A percentile compares a stretch with the other conserved stretches of the same genome.
phyloP scores from a whole-genome alignment of 53 echinoderm and acorn worm genomes.

The Apostichopus leukothele region DNA sequence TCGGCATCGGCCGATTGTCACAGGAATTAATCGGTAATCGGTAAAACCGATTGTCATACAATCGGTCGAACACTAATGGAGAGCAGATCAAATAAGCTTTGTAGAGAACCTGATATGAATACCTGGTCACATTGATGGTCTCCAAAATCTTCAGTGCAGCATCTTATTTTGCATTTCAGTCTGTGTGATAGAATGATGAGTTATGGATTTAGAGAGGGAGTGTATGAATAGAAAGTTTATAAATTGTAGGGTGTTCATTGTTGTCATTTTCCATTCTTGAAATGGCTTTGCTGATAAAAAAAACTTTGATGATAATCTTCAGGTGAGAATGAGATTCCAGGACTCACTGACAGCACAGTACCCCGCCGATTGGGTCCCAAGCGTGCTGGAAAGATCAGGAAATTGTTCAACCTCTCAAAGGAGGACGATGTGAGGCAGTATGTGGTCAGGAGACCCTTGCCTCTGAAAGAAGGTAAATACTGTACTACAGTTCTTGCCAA shows the following conservation, averaged over 20 bases:
- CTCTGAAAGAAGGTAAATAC: conserved; percentile 82
- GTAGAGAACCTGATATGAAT: too few relatives aligned
- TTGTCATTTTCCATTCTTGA: not conserved
- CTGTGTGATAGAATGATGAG: not conserved
- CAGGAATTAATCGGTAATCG: too few relatives aligned
- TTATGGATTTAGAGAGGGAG: too few relatives aligned
- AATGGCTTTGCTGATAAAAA: not conserved
- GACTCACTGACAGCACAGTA: conserved; percentile 86
- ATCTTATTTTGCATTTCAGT: not conserved
- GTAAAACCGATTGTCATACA: too few relatives aligned
- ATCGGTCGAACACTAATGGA: too few relatives aligned
- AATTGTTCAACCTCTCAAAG: conserved; percentile 93
- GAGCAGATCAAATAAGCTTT: too few relatives aligned
- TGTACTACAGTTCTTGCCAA: too few relatives aligned
- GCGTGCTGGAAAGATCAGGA: conserved; percentile 96
- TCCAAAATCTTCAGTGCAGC: not conserved
- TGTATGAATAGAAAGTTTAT: too few relatives aligned
- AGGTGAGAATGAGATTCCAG: conserved; percentile 93
- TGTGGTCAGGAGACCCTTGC: conserved; percentile 86
- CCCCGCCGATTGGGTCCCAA: conserved; percentile 94
- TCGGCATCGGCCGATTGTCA: too few relatives aligned
- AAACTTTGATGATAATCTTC: not conserved
- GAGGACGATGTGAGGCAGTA: conserved; percentile 99
- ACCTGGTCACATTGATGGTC: too few relatives aligned
- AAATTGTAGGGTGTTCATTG: not conserved